Conservation (phyloP, 1,140 invertebrate genomes). For the Drosophila lowei region DNA sequence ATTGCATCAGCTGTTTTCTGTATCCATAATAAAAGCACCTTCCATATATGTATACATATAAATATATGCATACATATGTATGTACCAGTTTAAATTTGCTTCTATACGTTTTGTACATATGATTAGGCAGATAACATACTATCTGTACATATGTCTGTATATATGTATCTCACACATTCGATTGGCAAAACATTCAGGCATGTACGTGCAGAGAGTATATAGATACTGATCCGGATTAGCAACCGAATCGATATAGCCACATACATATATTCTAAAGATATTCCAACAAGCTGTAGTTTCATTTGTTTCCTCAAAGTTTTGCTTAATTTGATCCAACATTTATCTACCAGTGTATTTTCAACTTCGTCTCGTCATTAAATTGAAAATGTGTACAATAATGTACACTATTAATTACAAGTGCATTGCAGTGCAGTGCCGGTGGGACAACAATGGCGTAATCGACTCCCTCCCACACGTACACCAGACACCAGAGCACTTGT, state of each 20-base stretch:
- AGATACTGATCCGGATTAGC: too few relatives aligned
- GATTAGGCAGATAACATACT: slow-evolving; percentile 13
- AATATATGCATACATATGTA: slow-evolving; percentile 17
- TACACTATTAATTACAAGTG: slow-evolving; percentile 53
- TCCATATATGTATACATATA: slow-evolving; percentile 4
- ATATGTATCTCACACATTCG: slow-evolving; percentile 6
- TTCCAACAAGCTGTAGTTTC: too few relatives aligned
- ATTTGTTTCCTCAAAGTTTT: slow-evolving; percentile 3
- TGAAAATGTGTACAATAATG: slow-evolving; percentile 11
- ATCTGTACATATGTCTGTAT: too few relatives aligned
- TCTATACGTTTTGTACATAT: slow-evolving; percentile 21
- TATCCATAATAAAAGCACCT: slow-evolving; percentile 38
- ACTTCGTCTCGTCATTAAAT: slow-evolving; percentile 39
- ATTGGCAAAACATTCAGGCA: slow-evolving; percentile 17
- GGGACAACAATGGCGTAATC: slow-evolving; percentile 33
- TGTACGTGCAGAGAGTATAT: not conserved
- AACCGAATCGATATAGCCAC: too few relatives aligned
- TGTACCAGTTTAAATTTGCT: not conserved
- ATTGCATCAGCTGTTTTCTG: slow-evolving; percentile 58
- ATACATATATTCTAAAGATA: too few relatives aligned
- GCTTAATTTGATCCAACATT: slow-evolving; percentile 12
- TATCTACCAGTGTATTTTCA: slow-evolving; percentile 9
- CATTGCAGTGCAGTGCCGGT: slow-evolving; percentile 16
- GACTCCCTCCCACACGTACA: slow-evolving; percentile 20
- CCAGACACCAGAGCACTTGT: slow-evolving; percentile 12